Evolutionary conservation across 2,888 invertebrate genomes (phyloP).

Genomic region (Drosophila macrospina): DNA sequence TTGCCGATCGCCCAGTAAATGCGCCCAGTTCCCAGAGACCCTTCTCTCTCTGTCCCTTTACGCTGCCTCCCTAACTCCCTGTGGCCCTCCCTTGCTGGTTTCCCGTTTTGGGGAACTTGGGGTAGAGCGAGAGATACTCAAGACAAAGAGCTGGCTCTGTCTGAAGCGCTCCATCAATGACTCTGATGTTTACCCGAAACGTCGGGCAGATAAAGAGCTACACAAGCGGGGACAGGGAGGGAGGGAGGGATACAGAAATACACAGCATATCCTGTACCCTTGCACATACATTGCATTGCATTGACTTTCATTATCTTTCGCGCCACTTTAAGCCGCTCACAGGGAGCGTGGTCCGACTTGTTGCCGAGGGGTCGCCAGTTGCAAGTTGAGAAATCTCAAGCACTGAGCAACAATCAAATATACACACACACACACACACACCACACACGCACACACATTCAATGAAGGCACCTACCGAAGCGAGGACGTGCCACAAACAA

Average conservation of each 20-base stretch:
- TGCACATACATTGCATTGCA: slow-evolving; percentile 62
- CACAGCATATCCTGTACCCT: slow-evolving; percentile 76
- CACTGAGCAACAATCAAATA: slow-evolving; percentile 49
- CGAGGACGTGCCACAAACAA: slow-evolving; percentile 77
- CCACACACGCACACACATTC: slow-evolving; percentile 12
- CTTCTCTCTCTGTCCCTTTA: too few relatives aligned
- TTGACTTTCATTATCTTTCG: slow-evolving; percentile 80
- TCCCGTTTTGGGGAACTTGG: slow-evolving; percentile 18
- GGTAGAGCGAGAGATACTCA: slow-evolving; percentile 11
- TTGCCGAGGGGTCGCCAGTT: slow-evolving; percentile 3
- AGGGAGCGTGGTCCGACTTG: background rate
- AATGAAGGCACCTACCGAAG: slow-evolving; percentile 52
- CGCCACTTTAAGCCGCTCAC: slow-evolving; percentile 66
- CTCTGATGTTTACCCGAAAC: slow-evolving; percentile 9
- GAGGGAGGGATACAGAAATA: slow-evolving; percentile 18
- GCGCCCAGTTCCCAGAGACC: background rate
- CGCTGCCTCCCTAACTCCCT: slow-evolving; percentile 1
- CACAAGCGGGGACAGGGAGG: background rate
- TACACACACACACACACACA: slow-evolving; percentile 6
- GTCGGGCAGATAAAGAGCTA: slow-evolving; percentile 5
- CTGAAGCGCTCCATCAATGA: slow-evolving; percentile 20
- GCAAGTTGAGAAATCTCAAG: slow-evolving; percentile 45
- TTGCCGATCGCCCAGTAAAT: slow-evolving; percentile 15
- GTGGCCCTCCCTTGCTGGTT: background rate
- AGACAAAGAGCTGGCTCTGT: slow-evolving; percentile 65